Percentiles rank a stretch among this genome's conserved stretches.
Evolutionary conservation across 1,140 invertebrate species (phyloP).

Genomic region (Orchesella cincta): DNA sequence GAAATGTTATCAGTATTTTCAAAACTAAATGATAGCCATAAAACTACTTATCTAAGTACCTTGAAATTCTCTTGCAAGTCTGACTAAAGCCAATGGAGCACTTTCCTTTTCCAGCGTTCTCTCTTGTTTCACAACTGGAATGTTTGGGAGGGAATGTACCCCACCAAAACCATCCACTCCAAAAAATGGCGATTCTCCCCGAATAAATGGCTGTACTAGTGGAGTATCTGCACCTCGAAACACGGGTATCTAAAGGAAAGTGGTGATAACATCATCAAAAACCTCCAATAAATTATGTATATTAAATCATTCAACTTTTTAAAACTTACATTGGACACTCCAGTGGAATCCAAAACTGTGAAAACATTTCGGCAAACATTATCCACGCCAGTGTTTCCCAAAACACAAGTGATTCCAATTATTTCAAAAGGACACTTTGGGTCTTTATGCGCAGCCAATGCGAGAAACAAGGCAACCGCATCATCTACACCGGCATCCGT

Average conservation of each 20-base stretch:
- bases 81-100: conserved; percentile 59
- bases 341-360: conserved; percentile 35
- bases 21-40: too few species aligned
- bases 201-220: conserved; percentile 51
- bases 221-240: conserved; percentile 52
- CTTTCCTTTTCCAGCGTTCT: conserved; percentile 52
- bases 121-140: conserved; percentile 44
- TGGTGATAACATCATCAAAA: neutral
- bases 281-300: too few species aligned
- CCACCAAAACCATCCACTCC: conserved; percentile 71
- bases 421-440: conserved; percentile 29
- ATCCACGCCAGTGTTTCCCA: conserved; percentile 49
- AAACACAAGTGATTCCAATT: conserved; percentile 49
- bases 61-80: conserved; percentile 59
- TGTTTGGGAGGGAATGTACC: too few species aligned
- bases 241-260: conserved; percentile 53
- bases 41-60: too few species aligned
- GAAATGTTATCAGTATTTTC: too few species aligned
- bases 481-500: conserved; percentile 44
- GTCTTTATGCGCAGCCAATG: conserved; percentile 34
- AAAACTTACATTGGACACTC: conserved; percentile 16
- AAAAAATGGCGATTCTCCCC: conserved; percentile 56
- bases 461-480: conserved; percentile 40
- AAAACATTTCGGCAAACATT: conserved; percentile 50
- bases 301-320: neutral